A percentile compares a stretch with the other conserved stretches of the same genome.
Evolutionary conservation across 2,113 vertebrate species (phyloP).

Genomic region (Microcebus jonahi): DNA sequence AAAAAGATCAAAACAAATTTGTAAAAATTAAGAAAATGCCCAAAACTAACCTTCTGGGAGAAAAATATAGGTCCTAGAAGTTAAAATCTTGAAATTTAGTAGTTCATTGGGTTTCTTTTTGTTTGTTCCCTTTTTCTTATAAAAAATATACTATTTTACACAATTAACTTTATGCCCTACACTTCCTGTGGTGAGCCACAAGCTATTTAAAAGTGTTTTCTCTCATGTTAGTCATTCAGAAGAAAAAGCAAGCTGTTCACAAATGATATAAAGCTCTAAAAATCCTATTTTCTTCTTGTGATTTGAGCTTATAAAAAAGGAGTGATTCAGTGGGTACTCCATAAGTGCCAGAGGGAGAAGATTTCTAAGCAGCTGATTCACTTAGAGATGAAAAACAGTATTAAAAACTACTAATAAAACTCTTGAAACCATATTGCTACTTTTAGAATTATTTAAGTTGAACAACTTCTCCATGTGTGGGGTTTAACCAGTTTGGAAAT

Average conservation of each 20-base stretch:
- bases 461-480: neutral
- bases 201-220: slow-evolving; percentile 44
- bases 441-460: neutral
- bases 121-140: neutral
- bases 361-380: slow-evolving; percentile 5
- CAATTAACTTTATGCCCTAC: neutral
- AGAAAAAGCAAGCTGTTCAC: slow-evolving; percentile 30
- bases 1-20: neutral
- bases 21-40: neutral
- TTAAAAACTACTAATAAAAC: neutral
- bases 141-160: slow-evolving; percentile 3
- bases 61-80: neutral
- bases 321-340: neutral
- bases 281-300: neutral
- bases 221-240: slow-evolving; percentile 57
- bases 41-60: neutral
- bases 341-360: neutral
- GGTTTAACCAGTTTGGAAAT: neutral
- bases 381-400: neutral
- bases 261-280: neutral
- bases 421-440: neutral
- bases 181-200: slow-evolving; percentile 57
- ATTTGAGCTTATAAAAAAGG: neutral
- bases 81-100: neutral
- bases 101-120: slow-evolving; percentile 12